Conservation (phyloP, 2,113 vertebrate species). For the Corvus moneduloides region DNA sequence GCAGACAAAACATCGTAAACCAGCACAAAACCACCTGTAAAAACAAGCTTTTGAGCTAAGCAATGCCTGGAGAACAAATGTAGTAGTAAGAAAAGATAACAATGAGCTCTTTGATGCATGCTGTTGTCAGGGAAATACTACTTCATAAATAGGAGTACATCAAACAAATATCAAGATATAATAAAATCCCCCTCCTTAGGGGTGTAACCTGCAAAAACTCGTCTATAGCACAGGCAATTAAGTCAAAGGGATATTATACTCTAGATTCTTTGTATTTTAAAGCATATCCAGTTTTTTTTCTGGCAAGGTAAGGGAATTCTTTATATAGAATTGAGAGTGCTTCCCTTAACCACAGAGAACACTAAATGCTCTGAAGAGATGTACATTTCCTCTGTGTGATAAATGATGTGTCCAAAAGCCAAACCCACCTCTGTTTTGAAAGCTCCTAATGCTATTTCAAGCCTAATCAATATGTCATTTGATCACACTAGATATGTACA, state of each 20-base stretch:
- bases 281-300: accelerated
- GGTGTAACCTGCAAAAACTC: background rate
- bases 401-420: background rate
- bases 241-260: background rate
- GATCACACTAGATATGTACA: background rate
- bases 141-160: background rate
- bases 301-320: background rate
- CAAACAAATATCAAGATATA: background rate
- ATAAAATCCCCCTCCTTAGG: background rate
- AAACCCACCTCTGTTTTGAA: background rate
- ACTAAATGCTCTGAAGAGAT: background rate
- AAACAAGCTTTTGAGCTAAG: background rate
- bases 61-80: background rate
- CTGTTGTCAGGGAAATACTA: background rate
- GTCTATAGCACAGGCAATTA: background rate
- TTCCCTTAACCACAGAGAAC: background rate
- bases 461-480: background rate
- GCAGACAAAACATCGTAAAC: background rate
- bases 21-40: background rate
- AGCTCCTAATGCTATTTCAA: background rate
- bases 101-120: background rate
- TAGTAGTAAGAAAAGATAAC: background rate
- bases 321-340: background rate
- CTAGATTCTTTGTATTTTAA: background rate
- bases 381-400: background rate